Conservation (phyloP, 2,113 vertebrate species). For the Sialia sialis region DNA sequence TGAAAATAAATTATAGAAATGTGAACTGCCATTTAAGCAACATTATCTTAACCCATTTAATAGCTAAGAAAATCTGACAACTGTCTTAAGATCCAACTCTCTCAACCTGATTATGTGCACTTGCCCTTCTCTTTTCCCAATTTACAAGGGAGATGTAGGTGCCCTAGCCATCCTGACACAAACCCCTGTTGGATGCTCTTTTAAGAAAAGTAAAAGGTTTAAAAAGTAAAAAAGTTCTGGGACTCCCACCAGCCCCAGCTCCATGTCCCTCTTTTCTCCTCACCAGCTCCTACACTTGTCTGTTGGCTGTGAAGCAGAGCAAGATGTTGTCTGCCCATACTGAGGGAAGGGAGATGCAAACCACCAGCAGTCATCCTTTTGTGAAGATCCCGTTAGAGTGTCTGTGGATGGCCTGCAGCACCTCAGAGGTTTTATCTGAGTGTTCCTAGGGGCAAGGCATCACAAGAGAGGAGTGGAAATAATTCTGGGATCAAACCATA, state of each 20-base stretch:
- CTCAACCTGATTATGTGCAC: not conserved
- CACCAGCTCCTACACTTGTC: not conserved
- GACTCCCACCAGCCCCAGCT: not conserved
- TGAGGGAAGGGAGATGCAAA: not conserved
- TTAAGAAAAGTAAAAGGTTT: not conserved
- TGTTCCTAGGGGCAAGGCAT: not conserved
- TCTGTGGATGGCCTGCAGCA: not conserved
- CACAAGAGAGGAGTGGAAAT: not conserved
- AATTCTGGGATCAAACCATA: not conserved
- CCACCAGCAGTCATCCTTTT: not conserved
- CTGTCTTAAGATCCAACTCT: not conserved
- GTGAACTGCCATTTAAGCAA: not conserved
- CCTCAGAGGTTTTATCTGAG: not conserved
- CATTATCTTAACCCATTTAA: not conserved
- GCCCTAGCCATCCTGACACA: not conserved
- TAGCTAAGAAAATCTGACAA: not conserved
- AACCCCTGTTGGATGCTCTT: not conserved
- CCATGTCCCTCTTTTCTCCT: fast-evolving
- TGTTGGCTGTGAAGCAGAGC: not conserved
- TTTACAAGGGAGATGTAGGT: not conserved
- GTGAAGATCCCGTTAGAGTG: not conserved
- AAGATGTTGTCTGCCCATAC: not conserved
- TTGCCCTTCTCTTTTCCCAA: not conserved
- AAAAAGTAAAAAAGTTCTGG: not conserved
- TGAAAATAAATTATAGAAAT: not conserved